Percentiles rank a stretch among this genome's conserved stretches.
phyloP scores from a whole-genome alignment of 2,888 invertebrate genomes.

The Phorcus lineatus region DNA sequence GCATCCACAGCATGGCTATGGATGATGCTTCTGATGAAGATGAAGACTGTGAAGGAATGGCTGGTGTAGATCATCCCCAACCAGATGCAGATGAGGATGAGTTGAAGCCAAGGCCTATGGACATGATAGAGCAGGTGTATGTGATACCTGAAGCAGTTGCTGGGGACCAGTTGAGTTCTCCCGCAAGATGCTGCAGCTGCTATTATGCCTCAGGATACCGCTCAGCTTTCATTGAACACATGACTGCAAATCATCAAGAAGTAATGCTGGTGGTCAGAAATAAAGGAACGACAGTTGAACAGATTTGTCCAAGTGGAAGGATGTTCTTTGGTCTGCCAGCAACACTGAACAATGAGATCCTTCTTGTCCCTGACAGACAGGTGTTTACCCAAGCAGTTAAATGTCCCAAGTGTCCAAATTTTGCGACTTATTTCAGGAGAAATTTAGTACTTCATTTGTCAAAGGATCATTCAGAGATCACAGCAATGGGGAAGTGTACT shows the following conservation, averaged over 20 bases:
- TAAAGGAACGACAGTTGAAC: conserved; percentile 1
- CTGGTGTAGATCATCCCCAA: conserved; percentile 3
- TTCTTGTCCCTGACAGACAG: conserved; percentile 46
- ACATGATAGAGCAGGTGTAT: conserved; percentile 33
- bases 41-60: neutral
- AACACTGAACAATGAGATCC: conserved; percentile 36
- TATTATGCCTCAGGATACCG: conserved; percentile 40
- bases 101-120: neutral
- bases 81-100: neutral
- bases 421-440: conserved; percentile 39
- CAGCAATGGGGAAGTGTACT: conserved; percentile 44
- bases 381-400: conserved; percentile 41
- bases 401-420: conserved; percentile 54
- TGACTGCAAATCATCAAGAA: conserved; percentile 37
- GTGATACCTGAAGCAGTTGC: conserved; percentile 39
- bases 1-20: conserved; percentile 9
- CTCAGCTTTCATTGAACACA: conserved; percentile 42
- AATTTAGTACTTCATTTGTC: conserved; percentile 44
- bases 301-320: conserved; percentile 14
- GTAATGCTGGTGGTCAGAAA: conserved; percentile 35
- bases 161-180: conserved; percentile 50
- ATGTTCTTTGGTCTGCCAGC: conserved; percentile 21
- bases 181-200: conserved; percentile 58
- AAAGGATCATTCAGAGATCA: conserved; percentile 43
- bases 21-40: conserved; percentile 3